Evolutionary conservation across 2,113 vertebrate genomes (phyloP).

Genomic region (Acinonyx jubatus): DNA sequence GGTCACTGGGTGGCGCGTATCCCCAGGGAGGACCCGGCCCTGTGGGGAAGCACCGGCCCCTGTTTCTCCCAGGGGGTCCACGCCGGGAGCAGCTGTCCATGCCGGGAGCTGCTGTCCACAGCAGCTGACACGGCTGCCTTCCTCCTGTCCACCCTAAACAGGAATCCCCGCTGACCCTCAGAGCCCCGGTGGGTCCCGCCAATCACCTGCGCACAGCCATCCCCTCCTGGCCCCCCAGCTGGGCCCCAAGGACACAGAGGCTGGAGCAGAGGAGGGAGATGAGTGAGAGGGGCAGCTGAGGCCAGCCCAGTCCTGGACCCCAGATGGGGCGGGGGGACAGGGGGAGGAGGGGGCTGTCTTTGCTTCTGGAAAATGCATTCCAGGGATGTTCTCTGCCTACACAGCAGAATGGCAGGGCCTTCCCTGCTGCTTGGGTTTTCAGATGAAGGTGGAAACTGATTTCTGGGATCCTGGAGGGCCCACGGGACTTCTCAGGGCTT

Average conservation of each 20-base stretch:
- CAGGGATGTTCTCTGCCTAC: background rate
- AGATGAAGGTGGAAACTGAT: background rate
- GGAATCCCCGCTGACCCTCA: background rate
- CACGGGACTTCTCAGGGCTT: background rate
- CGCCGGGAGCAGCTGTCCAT: too few species aligned
- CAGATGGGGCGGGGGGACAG: too few species aligned
- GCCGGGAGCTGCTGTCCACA: too few species aligned
- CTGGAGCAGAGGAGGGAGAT: background rate
- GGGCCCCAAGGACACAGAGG: background rate
- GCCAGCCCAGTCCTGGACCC: background rate
- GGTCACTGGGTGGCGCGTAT: background rate
- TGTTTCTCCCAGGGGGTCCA: too few species aligned
- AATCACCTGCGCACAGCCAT: rapidly evolving
- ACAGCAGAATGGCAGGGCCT: background rate
- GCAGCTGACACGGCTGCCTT: background rate
- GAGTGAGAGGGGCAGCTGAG: background rate
- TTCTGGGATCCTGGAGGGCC: background rate
- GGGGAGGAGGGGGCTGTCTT: background rate
- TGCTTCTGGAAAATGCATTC: background rate
- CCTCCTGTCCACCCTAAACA: background rate
- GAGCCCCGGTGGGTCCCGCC: background rate
- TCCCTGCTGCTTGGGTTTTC: background rate
- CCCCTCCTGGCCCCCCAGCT: background rate
- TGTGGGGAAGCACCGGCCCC: too few species aligned
- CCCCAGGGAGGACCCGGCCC: background rate